phyloP scores from a whole-genome alignment of 2,888 invertebrate species.

The Heliconius ethilla region DNA sequence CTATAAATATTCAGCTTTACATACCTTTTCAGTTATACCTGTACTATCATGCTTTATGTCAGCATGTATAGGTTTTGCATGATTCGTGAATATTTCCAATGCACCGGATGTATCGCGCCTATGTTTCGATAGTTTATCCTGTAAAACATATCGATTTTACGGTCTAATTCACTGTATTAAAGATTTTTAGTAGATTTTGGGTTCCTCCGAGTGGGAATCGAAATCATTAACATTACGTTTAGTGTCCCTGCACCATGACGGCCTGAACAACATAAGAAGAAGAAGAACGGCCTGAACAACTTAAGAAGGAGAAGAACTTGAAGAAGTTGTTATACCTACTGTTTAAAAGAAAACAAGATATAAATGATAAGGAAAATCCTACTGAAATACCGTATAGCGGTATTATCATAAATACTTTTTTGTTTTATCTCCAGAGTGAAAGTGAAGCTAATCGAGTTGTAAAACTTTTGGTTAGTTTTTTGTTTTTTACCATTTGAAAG shows the following conservation, averaged over 20 bases:
- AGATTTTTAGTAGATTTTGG: not conserved
- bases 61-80: slow-evolving; percentile 69
- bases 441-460: slow-evolving; percentile 3
- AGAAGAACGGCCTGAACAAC: too few species aligned
- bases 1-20: not conserved
- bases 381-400: not conserved
- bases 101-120: slow-evolving; percentile 63
- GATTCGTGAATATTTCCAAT: slow-evolving; percentile 67
- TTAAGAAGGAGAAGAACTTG: too few species aligned
- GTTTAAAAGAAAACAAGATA: not conserved
- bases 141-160: not conserved
- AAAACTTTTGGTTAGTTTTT: not conserved
- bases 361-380: not conserved
- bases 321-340: not conserved
- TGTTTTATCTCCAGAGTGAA: slow-evolving; percentile 4
- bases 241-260: not conserved
- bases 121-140: slow-evolving; percentile 43
- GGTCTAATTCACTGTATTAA: not conserved
- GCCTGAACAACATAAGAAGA: too few species aligned
- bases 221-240: not conserved
- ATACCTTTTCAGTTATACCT: slow-evolving; percentile 42
- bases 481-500: not conserved
- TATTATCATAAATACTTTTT: slow-evolving; percentile 27
- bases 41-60: slow-evolving; percentile 64
- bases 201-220: not conserved